Base-by-base conservation (phyloP, 2,797 vertebrate genomes). In the Pelodytes ibericus region DNA sequence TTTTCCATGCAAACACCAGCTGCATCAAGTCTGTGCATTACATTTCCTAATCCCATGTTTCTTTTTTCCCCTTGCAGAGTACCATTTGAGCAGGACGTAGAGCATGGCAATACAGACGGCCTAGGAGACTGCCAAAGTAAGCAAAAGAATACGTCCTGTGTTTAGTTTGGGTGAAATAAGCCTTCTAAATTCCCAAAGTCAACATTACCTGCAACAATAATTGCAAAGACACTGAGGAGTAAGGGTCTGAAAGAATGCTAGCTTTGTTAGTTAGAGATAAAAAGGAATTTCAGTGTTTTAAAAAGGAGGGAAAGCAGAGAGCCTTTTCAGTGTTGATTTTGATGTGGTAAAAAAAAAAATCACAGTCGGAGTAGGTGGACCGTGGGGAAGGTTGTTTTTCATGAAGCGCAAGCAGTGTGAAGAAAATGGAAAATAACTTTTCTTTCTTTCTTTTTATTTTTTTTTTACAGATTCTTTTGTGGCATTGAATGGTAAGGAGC, bases 111-210 rank as follows among this genome's bases (percentile, higher is more conserved):
- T 90, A 99, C 97, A 89, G 97, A 99, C 89, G 97, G 97, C 89
- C 93, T 99, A 91, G 97, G 97, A 87, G 97, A 98, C 91, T 99
- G 97, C 95, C 97, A 98, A 94, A 99, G 98, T 98, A 97, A 98
- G 97, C 93, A 93, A 85, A 88, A 74, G 72, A 90, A 83, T 86
- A 71, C 72, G 81, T 20, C 81, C 74, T 83, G 56, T 86, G 25
- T 87, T 89, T 87, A 83, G 84, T 79, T 80, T 82, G 75, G 89
- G 84, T 86, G 75, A 88, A 79, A 88, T 73, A 84, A 75, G 86
- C 83, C 85, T 84, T 84, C 47, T 81, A 59, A 75, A 83, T 87
- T 76, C 82, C 73, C 83, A 69, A 78, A 75, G 79, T 82, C 68
- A 70, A 80, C 29, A 51, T 71, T 82, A 83, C 74, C 72, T 82